phyloP scores from a whole-genome alignment of 2,888 invertebrate genomes.

The Aphrophora alni region DNA sequence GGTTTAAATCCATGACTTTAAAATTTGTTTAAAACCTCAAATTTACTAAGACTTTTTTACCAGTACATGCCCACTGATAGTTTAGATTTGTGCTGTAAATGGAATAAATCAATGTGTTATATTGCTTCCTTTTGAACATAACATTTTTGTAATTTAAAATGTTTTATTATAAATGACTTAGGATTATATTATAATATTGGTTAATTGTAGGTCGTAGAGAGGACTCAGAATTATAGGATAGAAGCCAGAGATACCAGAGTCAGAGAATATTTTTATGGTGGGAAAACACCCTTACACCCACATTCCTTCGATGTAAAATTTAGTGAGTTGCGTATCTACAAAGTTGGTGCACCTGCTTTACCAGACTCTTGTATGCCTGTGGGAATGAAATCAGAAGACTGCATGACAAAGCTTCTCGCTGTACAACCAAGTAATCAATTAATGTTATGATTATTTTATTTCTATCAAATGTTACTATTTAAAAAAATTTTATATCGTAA shows the following conservation, averaged over 20 bases:
- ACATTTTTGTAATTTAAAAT: no score
- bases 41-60: no score
- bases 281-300: slow-evolving; percentile 80
- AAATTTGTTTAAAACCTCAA: no score
- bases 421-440: slow-evolving; percentile 69
- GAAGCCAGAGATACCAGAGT: slow-evolving; percentile 83
- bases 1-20: no score
- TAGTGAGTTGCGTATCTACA: slow-evolving; percentile 86
- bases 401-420: slow-evolving; percentile 85
- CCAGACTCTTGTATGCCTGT: slow-evolving; percentile 97
- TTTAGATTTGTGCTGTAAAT: no score
- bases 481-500: no score
- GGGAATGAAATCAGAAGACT: slow-evolving; percentile 93
- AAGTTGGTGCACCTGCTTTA: slow-evolving; percentile 91
- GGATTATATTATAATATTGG: no score
- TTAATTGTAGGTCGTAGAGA: slow-evolving; percentile 83
- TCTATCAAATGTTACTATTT: neutral
- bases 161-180: no score
- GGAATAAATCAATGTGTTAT: no score
- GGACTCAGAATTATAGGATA: slow-evolving; percentile 72
- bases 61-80: no score
- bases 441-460: no score
- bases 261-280: slow-evolving; percentile 95
- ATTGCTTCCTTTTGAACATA: no score
- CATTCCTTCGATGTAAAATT: slow-evolving; percentile 95